Evolutionary conservation across 1,140 invertebrate genomes (phyloP), one percentile per base, ranked within the genome.

Genomic region (Euschistus heros): DNA sequence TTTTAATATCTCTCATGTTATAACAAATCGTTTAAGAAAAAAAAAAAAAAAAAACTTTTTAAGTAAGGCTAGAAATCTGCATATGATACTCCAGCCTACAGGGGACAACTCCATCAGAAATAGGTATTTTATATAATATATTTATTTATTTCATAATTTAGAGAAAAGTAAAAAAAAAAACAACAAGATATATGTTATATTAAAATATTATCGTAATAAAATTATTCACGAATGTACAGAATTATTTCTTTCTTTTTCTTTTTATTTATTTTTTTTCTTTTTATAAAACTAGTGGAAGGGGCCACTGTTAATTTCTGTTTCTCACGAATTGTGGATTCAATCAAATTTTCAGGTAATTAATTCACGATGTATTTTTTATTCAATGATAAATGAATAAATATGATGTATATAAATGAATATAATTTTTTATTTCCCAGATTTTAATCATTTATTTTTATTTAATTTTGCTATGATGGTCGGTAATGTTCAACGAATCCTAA

Each of bases 1-100:
- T 57, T 57, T 57, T 57, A 57, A 24, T 57, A 24, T 13, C 54
- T 57, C 20, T 57, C 54, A 18, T 57, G 54, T 57, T 57, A 15
- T 57, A 22, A 17, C 54, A 57, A 57, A 57, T 57, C 5, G 15
- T 2, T 24, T 26, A 3, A 10, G 3, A 15, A 6, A 17, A 24
- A 8, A 8, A n/a, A n/a, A n/a, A n/a, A n/a, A n/a, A n/a, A n/a
- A n/a, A n/a, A n/a, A n/a, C n/a, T n/a, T n/a, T 55, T 24, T 4
- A 24, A 57, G 54, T 57, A 18, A 50, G 47, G 22, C 47, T 50
- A 57, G 15, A 24, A 57, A 57, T 37, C 4, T 18, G 54, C 22
- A 27, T 27, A 24, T 57, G 3, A 20, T 24, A 24, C 54, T 57
- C 54, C 24, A 24, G n/a, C 5, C 24, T 24, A 26, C 54, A 22